Evolutionary conservation across 2,797 vertebrate genomes (phyloP).

Genomic region (Apodemus agrarius): DNA sequence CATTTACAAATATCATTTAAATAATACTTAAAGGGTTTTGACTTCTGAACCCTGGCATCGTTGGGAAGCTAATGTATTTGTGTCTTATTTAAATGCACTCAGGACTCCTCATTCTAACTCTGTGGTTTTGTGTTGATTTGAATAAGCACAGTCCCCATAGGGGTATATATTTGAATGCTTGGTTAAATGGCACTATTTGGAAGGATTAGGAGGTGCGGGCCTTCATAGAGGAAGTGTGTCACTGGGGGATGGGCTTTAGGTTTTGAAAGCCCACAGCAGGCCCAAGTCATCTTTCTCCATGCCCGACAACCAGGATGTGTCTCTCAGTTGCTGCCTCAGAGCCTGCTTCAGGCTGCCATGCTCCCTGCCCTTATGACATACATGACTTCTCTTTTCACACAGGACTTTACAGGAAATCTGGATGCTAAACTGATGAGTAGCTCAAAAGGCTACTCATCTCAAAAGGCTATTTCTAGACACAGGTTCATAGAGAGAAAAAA

Average conservation of each 20-base stretch:
- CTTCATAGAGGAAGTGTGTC: background rate
- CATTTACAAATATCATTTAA: background rate
- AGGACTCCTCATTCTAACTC: background rate
- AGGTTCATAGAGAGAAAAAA: background rate
- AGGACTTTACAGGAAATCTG: background rate
- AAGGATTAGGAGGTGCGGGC: background rate
- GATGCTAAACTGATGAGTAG: background rate
- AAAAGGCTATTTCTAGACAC: background rate
- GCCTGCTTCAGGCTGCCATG: background rate
- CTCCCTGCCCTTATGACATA: background rate
- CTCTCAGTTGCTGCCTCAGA: background rate
- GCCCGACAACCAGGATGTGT: too few species aligned
- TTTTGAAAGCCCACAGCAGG: background rate
- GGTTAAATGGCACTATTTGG: background rate
- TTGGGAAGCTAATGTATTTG: background rate
- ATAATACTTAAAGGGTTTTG: background rate
- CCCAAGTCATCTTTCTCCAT: background rate
- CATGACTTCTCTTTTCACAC: background rate
- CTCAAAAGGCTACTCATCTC: background rate
- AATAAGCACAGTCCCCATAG: too few species aligned
- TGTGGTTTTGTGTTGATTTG: background rate
- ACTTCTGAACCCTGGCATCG: background rate
- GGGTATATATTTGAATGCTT: background rate
- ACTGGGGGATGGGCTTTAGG: background rate
- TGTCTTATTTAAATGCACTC: conserved; percentile 15